Evolutionary conservation across 2,797 vertebrate species (phyloP).

Genomic region (Mormyrops attenuatus): DNA sequence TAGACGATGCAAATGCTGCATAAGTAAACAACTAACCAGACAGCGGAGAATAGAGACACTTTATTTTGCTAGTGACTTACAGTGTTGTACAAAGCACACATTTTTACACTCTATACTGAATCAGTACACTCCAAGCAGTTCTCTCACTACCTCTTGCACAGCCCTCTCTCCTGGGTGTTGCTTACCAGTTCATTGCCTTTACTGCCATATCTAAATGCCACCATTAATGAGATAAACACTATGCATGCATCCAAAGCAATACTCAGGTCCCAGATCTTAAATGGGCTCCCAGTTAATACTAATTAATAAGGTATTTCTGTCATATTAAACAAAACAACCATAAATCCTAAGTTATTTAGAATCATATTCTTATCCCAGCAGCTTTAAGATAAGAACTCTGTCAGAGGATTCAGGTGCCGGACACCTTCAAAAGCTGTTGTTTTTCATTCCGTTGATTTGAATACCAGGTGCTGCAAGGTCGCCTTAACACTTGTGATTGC

Average conservation of each 20-base stretch:
- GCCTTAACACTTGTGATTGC: conserved; percentile 27
- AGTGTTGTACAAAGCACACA: neutral
- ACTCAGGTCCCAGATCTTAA: neutral
- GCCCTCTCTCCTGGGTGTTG: neutral
- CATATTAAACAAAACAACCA: neutral
- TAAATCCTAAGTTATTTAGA: neutral
- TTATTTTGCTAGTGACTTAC: neutral
- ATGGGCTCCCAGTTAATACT: neutral
- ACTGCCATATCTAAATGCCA: neutral
- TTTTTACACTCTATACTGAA: neutral
- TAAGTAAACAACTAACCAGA: neutral
- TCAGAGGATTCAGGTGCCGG: conserved; percentile 5
- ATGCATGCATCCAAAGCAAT: neutral
- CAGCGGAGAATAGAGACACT: neutral
- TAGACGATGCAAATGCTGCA: neutral
- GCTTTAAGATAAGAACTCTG: conserved; percentile 11
- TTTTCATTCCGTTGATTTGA: conserved; percentile 27
- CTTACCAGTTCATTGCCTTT: neutral
- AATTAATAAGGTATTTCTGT: neutral
- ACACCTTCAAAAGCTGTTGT: conserved; percentile 28
- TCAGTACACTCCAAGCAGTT: neutral
- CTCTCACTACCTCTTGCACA: neutral
- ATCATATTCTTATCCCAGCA: neutral
- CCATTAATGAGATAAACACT: neutral
- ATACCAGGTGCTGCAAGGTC: conserved; percentile 18